Conservation (phyloP, 2,113 vertebrate species). For the Siniperca knerii region DNA sequence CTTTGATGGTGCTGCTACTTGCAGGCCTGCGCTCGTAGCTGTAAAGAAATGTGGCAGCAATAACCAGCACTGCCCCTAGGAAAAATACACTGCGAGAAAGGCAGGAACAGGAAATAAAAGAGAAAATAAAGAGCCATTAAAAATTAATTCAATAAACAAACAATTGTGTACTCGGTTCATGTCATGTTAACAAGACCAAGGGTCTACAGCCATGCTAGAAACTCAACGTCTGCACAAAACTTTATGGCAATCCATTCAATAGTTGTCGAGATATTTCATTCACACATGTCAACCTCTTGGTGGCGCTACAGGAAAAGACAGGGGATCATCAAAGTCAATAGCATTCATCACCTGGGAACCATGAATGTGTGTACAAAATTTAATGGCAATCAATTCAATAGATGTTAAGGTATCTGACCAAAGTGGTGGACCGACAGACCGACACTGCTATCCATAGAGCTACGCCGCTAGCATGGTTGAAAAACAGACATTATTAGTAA, state of each 20-base stretch:
- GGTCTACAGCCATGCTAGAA: background rate
- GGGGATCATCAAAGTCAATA: background rate
- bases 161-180: background rate
- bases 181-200: background rate
- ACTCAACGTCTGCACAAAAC: background rate
- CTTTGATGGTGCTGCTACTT: constrained; percentile 75
- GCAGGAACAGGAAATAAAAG: background rate
- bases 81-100: constrained; percentile 89
- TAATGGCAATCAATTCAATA: background rate
- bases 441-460: background rate
- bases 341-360: background rate
- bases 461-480: background rate
- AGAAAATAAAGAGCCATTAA: background rate
- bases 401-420: background rate
- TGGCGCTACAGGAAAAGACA: background rate
- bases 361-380: background rate
- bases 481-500: background rate
- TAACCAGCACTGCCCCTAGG: constrained; percentile 91
- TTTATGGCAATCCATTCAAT: background rate
- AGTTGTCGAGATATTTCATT: background rate
- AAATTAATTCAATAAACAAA: background rate
- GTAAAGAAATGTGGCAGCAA: constrained; percentile 94
- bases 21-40: constrained; percentile 89
- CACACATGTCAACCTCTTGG: background rate
- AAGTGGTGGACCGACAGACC: background rate